These are phyloP conservation scores for Pseudococcus viburni DNA, from an alignment of 2,888 invertebrate species.

Conservation along the genomic window DNA sequence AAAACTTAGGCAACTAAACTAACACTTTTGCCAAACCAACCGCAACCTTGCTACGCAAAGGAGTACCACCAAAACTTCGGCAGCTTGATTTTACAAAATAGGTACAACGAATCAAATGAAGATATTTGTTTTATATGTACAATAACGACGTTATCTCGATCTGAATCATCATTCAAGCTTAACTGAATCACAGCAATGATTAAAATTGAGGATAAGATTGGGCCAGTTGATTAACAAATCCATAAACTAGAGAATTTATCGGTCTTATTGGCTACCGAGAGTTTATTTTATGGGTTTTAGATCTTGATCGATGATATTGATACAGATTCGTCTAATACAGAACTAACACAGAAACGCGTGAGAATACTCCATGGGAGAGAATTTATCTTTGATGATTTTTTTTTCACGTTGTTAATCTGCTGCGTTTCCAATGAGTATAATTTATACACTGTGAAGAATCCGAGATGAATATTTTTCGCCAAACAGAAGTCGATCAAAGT, in stretches of 20 bases:
- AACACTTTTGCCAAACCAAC: too few relatives aligned
- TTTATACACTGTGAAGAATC: too few relatives aligned
- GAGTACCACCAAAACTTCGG: too few relatives aligned
- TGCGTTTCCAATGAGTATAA: neutral
- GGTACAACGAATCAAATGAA: too few relatives aligned
- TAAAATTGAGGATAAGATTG: neutral
- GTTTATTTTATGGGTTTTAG: neutral
- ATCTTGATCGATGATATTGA: neutral
- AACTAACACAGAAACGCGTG: neutral
- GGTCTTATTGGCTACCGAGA: neutral
- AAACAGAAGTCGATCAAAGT: neutral
- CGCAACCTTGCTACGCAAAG: too few relatives aligned
- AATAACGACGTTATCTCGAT: too few relatives aligned
- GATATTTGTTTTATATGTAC: too few relatives aligned
- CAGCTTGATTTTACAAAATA: too few relatives aligned
- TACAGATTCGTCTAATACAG: neutral
- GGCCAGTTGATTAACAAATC: neutral
- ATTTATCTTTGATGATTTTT: neutral
- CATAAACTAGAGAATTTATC: slow-evolving; percentile 16
- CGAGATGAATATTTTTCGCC: neutral
- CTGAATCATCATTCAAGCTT: too few relatives aligned
- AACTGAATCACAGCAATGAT: too few relatives aligned
- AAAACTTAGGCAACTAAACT: too few relatives aligned
- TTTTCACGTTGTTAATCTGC: neutral
- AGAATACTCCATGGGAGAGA: neutral